phyloP scores from a whole-genome alignment of 2,888 invertebrate species.

The Hipparchia sbordonii region DNA sequence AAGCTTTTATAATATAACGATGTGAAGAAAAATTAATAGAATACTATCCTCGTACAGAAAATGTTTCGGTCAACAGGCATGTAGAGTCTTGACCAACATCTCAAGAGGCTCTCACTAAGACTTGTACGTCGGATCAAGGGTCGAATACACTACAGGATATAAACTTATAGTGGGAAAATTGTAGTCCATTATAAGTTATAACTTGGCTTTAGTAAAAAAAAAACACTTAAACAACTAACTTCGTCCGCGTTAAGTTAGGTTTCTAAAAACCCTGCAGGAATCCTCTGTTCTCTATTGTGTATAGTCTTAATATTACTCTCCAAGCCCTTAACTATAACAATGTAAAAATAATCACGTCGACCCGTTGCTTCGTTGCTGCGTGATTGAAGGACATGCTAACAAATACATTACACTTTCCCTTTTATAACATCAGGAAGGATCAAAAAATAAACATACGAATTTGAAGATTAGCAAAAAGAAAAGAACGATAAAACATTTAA shows the following conservation, averaged over 20 bases:
- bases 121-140: constrained; percentile 4
- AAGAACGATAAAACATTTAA: not conserved
- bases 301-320: too few species aligned
- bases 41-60: not conserved
- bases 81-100: constrained; percentile 17
- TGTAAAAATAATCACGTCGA: too few species aligned
- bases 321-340: too few species aligned
- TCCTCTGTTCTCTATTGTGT: too few species aligned
- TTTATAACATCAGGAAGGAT: too few species aligned
- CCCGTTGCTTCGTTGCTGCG: too few species aligned
- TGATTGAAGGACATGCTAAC: too few species aligned
- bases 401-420: too few species aligned
- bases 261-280: too few species aligned
- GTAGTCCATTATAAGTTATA: not conserved
- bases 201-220: not conserved
- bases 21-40: not conserved
- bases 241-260: too few species aligned
- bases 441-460: too few species aligned
- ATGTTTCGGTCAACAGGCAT: not conserved
- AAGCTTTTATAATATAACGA: not conserved
- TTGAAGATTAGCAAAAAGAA: not conserved
- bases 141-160: not conserved
- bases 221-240: too few species aligned
- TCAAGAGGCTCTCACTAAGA: constrained; percentile 3
- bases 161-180: not conserved